These are phyloP conservation scores for Aphaenogaster rudis DNA, from an alignment of 1,140 invertebrate genomes.

Conservation along the genomic window DNA sequence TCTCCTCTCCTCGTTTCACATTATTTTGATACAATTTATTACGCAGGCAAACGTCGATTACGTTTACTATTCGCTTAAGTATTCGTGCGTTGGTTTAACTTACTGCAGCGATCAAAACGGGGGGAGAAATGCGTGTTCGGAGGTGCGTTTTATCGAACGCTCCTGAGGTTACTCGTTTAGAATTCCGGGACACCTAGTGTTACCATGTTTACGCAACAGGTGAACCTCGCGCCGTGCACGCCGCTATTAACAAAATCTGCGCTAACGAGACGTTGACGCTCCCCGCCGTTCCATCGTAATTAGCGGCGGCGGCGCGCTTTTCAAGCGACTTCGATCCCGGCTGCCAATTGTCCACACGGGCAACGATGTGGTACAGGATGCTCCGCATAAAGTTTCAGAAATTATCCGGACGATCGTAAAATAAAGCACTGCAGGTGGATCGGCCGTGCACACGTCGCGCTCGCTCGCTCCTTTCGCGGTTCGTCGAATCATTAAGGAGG, in stretches of 20 bases:
- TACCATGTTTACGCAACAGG: constrained; percentile 75
- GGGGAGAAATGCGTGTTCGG: background rate
- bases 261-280: constrained; percentile 69
- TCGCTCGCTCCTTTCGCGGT: constrained; percentile 7
- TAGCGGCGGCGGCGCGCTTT: constrained; percentile 42
- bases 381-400: constrained; percentile 25
- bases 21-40: background rate
- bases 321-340: constrained; percentile 11
- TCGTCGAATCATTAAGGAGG: constrained; percentile 27
- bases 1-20: background rate
- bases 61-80: background rate
- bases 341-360: constrained; percentile 30
- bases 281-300: constrained; percentile 22
- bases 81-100: background rate
- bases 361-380: background rate
- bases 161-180: constrained; percentile 31
- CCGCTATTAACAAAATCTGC: constrained; percentile 74
- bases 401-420: constrained; percentile 64
- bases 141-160: constrained; percentile 16
- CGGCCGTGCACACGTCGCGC: background rate
- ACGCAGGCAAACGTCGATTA: background rate
- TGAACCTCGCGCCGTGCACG: constrained; percentile 69
- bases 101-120: background rate
- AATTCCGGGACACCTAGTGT: constrained; percentile 57
- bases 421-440: constrained; percentile 3